Evolutionary conservation across 2,888 invertebrate species (phyloP), one percentile per base, ranked within the genome.

Genomic region (Mimas tiliae): DNA sequence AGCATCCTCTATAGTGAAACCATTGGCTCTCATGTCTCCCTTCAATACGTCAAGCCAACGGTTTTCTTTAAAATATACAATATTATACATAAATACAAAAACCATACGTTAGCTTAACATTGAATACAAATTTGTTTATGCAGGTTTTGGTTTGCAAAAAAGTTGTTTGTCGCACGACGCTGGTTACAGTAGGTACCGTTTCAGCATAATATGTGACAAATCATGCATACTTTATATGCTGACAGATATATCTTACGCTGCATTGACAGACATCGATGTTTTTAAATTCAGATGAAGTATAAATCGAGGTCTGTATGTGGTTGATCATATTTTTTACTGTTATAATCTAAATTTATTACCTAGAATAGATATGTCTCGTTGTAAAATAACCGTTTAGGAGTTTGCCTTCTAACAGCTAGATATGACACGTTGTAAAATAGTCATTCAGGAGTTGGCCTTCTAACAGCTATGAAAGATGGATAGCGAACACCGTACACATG

Each of bases 101-200:
- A 19, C 4, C 27, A 48, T 48, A 16, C 50, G 19, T 50, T 1
- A 9, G 19, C 14, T 34, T 48, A 65, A n/a, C 27, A 52, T 38
- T 33, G 48, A 33, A 58, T 65, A 53, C 19, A 33, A 6, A 47
- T 33, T 48, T 33, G 65, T 47, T 65, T 65, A 33, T 14, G 47
- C 34, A 58, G 34, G 67, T 74, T 81, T 83, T 78, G 77, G 70
- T 77, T 82, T 80, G 78, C 77, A 76, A 81, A 82, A 77, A 71
- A 47, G 51, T 42, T 70, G 73, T 73, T 81, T 58, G 81, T 76
- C 83, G 80, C 69, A 76, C 67, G 69, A 69, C 66, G 52, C 73
- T 53, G 63, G n/a, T 33, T 27, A 38, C 51, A 65, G 58, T 58
- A 62, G 12, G 47, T 70, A 68, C 73, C 69, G 70, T 74, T 72